Conservation (phyloP, 1,140 invertebrate genomes). For the Nasonia giraulti region DNA sequence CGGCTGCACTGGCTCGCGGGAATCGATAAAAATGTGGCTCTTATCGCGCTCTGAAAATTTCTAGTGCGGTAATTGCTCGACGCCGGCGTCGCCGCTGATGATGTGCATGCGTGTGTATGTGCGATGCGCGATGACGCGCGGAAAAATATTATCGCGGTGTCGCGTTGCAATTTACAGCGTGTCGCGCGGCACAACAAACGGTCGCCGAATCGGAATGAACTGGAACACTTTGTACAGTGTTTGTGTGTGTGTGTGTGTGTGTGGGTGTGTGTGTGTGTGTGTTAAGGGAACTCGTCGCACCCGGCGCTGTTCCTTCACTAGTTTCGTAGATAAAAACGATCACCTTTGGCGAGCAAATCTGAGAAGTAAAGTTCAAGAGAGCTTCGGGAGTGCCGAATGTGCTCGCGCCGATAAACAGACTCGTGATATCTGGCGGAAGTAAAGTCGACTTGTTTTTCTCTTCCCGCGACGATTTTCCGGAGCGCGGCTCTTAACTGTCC, state of each 20-base stretch:
- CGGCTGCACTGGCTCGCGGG: no score
- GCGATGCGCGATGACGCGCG: background rate
- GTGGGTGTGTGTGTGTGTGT: no score
- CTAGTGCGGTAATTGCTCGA: background rate
- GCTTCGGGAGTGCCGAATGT: background rate
- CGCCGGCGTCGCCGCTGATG: no score
- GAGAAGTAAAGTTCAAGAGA: background rate
- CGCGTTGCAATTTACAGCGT: background rate
- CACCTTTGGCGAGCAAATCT: background rate
- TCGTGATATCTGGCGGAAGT: background rate
- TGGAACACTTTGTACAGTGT: no score
- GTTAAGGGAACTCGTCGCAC: no score
- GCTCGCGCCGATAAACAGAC: background rate
- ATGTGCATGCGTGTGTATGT: background rate
- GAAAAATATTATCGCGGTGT: slow-evolving; percentile 3
- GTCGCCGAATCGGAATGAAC: background rate
- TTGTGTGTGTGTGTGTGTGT: no score
- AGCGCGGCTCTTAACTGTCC: background rate
- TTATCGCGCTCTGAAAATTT: no score
- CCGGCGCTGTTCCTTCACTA: no score
- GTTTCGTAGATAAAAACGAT: background rate
- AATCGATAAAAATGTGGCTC: no score
- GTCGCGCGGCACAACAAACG: background rate
- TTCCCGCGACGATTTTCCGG: background rate
- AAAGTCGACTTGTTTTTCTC: background rate